Evolutionary conservation across 2,888 invertebrate genomes (phyloP).

Genomic region (Girardia tigrina): DNA sequence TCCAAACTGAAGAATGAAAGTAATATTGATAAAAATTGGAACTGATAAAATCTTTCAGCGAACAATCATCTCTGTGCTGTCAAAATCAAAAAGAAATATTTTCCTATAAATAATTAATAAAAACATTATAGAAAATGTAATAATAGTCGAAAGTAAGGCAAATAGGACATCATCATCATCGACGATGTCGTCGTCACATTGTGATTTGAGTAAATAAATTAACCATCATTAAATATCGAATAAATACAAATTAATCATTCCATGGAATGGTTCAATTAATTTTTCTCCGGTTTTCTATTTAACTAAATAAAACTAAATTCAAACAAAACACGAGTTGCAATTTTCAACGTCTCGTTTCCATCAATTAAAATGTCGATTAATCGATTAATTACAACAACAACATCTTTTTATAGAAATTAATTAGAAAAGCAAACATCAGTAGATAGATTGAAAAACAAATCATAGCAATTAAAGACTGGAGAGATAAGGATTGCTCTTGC

Average conservation of each 20-base stretch:
- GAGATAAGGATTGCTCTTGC: background rate
- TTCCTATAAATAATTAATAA: too few species aligned
- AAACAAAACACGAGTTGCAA: background rate
- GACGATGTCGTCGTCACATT: too few species aligned
- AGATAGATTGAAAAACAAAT: background rate
- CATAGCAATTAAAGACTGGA: background rate
- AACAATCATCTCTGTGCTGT: too few species aligned
- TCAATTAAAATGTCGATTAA: constrained; percentile 23
- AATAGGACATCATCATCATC: too few species aligned
- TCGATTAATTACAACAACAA: constrained; percentile 21
- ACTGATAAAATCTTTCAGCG: too few species aligned
- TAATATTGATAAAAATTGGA: too few species aligned
- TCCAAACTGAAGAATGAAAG: too few species aligned
- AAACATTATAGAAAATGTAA: too few species aligned
- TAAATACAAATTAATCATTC: background rate
- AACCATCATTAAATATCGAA: constrained; percentile 3
- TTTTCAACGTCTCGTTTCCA: constrained; percentile 19
- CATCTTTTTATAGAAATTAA: constrained; percentile 3
- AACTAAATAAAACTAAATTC: constrained; percentile 12
- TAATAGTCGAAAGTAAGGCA: too few species aligned
- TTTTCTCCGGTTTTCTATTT: background rate
- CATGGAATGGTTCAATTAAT: constrained; percentile 18
- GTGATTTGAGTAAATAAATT: too few species aligned
- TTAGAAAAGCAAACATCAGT: background rate
- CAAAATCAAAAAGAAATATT: too few species aligned